Conservation (phyloP, 2,888 invertebrate genomes). For the Tethea ocularis region DNA sequence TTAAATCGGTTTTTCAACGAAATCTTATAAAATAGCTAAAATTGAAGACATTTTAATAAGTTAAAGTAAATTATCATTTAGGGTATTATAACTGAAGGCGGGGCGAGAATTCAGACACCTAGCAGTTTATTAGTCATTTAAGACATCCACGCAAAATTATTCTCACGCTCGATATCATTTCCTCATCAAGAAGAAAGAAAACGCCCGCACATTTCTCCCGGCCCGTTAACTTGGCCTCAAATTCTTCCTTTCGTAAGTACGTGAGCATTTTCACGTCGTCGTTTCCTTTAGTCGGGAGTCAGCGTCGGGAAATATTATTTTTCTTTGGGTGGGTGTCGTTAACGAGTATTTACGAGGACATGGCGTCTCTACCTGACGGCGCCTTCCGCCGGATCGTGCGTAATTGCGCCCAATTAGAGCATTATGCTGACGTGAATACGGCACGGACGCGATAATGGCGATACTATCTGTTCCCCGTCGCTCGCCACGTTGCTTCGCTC, state of each 20-base stretch:
- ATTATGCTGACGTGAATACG: conserved; percentile 83
- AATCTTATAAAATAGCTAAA: background rate
- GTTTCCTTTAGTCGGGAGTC: conserved; percentile 68
- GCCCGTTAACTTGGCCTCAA: conserved; percentile 68
- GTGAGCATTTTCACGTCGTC: conserved; percentile 67
- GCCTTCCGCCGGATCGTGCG: conserved; percentile 74
- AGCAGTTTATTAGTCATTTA: conserved; percentile 29
- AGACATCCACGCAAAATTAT: conserved; percentile 49
- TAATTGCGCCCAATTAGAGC: conserved; percentile 83
- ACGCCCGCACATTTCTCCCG: conserved; percentile 59
- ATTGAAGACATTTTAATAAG: background rate
- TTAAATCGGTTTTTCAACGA: no score
- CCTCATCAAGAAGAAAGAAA: conserved; percentile 56
- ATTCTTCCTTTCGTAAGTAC: conserved; percentile 65
- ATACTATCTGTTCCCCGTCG: conserved; percentile 71
- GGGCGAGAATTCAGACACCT: conserved; percentile 16
- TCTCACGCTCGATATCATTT: conserved; percentile 54
- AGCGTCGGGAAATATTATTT: conserved; percentile 78
- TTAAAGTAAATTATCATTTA: background rate
- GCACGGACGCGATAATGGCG: conserved; percentile 77
- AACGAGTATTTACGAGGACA: conserved; percentile 82
- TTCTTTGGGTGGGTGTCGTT: conserved; percentile 73
- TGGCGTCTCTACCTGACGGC: conserved; percentile 76
- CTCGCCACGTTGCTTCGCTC: conserved; percentile 35
- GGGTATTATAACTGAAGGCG: background rate